Evolutionary conservation across 2,797 vertebrate genomes (phyloP).

Genomic region (Caiman crocodilus): DNA sequence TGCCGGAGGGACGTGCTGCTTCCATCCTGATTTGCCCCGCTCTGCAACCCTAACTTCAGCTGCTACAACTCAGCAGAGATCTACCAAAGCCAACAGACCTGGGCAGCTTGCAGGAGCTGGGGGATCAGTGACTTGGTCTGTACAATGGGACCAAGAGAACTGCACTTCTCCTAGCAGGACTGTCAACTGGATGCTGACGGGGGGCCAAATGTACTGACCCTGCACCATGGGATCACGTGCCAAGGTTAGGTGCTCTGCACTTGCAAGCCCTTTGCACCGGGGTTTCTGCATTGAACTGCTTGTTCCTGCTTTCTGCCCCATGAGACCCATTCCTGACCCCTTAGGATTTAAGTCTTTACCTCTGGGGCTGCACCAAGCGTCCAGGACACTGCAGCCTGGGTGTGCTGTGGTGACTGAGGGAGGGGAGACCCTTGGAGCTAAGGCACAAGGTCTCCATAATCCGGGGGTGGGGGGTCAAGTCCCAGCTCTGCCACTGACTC

Average conservation of each 20-base stretch:
- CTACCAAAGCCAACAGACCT: not conserved
- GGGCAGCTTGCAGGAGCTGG: rapidly evolving
- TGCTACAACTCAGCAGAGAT: not conserved
- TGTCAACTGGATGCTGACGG: not conserved
- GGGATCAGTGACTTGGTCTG: not conserved
- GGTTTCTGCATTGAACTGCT: not conserved
- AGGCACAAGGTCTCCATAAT: not conserved
- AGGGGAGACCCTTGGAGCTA: not conserved
- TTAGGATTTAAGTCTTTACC: not conserved
- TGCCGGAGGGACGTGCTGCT: not conserved
- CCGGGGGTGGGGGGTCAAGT: not conserved
- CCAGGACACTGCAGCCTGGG: not conserved
- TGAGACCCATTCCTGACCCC: not conserved
- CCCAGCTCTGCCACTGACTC: not conserved
- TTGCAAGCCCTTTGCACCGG: rapidly evolving
- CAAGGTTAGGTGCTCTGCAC: no score
- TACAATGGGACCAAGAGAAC: not conserved
- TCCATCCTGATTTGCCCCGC: not conserved
- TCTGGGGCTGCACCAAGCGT: not conserved
- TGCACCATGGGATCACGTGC: not conserved
- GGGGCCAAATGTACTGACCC: not conserved
- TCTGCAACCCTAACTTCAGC: not conserved
- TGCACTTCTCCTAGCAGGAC: no score
- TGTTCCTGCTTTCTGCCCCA: not conserved
- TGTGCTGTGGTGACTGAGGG: not conserved